Base-by-base conservation (phyloP, 2,113 vertebrate genomes). In the Verasper variegatus region DNA sequence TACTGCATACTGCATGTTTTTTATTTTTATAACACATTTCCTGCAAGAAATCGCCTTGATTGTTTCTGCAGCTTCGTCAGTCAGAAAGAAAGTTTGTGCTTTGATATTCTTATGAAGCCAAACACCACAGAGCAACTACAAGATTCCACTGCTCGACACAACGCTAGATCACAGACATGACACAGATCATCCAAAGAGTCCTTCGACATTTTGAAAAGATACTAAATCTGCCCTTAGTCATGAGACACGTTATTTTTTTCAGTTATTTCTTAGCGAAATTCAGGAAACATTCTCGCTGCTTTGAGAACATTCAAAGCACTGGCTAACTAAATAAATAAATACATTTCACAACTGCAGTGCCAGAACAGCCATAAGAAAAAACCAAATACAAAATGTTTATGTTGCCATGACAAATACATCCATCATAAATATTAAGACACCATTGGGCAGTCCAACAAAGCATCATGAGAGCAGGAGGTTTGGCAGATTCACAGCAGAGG, bases 401-500 rank as follows among this genome's bases (percentile, higher is more conserved):
- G 83, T 84, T 72, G 85, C 81, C 74, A 77, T 75, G 84, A 86
- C 85, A 84, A 90, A 78, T 86, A 91, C 90, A 90, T 89, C 85
- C 85, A 92, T 89, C 78, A 78, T 88, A 89, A 86, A 88, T 91
- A 92, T 85, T 92, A 92, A 93, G 91, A 92, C 90, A 92, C 76
- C 75, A 24, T 84, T 77, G 20, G 84, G 87, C 79, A 60, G 84
- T 88, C 86, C 59, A 26, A 85, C 78, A 5, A 82, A 74, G 83
- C 47, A 57, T 68, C 12, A 52, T 21, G 58, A 72, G 73, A 71
- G 76, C 68, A n/a, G 74, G 55, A 79, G 75, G 80, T 74, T 78
- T 86, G 73, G 84, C 78, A 78, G 83, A 83, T 71, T 76, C 59
- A 88, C 75, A 68, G 83, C 77, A 21, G 82, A 81, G 75, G 68